Evolutionary conservation across 2,797 vertebrate genomes (phyloP), one percentile per base, ranked within the genome.

Genomic region (Pangasius djambal): DNA sequence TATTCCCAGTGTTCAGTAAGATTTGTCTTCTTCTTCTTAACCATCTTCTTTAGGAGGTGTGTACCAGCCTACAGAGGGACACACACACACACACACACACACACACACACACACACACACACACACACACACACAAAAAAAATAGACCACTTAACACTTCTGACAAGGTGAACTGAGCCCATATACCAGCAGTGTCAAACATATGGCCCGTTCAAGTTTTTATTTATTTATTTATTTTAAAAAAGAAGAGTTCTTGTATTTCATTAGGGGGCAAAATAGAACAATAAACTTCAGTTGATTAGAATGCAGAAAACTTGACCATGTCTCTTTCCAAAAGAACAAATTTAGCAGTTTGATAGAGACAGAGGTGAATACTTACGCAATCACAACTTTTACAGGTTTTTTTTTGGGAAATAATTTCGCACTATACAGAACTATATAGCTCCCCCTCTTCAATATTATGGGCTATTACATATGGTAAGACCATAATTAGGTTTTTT

Each of bases 11-110:
- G 94, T 93, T 94, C 93, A 93, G 91, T 88, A 90, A 90, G 75
- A 63, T 90, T 0, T 37, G 85, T 61, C 52, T 20, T 57, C 88
- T 93, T 88, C 81, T 93, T 92, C 91, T 94, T 99, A 99, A 93
- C 98, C 98, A 59, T 99, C 98, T 96, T 99, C 97, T 94, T 99
- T 99, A 0, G 98, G 98, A 93, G 98, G 98, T 91, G 98, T 99
- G 95, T 98, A 98, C 98, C 98, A 99, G 93, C 98, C 98, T 99
- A 82, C 22, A 22, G 6, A 40, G n/a, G n/a, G n/a, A n/a, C n/a
- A n/a, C n/a, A n/a, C n/a, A n/a, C n/a, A n/a, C n/a, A n/a, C n/a
- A n/a, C n/a, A n/a, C n/a, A n/a, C n/a, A n/a, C n/a, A n/a, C n/a
- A n/a, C n/a, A n/a, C n/a, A n/a, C n/a, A n/a, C n/a, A n/a, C n/a